phyloP scores from a whole-genome alignment of 2,797 vertebrate species.

The Thamnophis elegans region DNA sequence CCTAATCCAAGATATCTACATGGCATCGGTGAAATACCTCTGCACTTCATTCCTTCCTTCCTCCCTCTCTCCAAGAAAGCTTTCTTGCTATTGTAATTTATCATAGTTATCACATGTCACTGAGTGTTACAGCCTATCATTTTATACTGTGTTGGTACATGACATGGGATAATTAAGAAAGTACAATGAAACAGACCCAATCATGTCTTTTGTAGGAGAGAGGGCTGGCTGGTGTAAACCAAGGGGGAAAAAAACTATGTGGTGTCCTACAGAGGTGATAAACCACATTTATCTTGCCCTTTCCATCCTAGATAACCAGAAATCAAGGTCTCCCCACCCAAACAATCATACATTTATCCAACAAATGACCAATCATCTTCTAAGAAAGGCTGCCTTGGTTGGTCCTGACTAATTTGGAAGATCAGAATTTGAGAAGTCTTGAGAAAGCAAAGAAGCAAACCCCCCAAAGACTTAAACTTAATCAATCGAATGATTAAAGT shows the following conservation, averaged over 20 bases:
- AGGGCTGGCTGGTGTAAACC: background rate
- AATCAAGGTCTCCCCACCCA: background rate
- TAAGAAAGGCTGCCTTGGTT: background rate
- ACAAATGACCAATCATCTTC: background rate
- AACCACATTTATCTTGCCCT: background rate
- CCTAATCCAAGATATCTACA: conserved; percentile 49
- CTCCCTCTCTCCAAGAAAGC: conserved; percentile 42
- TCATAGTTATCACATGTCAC: conserved; percentile 76
- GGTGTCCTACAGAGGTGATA: background rate
- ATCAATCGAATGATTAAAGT: background rate
- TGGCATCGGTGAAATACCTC: conserved; percentile 50
- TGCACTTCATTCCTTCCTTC: background rate
- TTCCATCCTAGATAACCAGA: background rate
- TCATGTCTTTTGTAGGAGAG: conserved; percentile 25
- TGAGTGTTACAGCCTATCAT: conserved; percentile 72
- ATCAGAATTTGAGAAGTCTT: background rate
- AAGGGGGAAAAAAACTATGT: background rate
- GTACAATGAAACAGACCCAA: conserved; percentile 61
- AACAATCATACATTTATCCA: background rate
- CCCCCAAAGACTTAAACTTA: background rate
- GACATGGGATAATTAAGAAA: conserved; percentile 75
- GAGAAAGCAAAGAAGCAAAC: background rate
- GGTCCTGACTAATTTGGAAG: background rate
- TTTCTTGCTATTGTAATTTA: conserved; percentile 73
- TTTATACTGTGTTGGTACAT: conserved; percentile 68